phyloP scores from a whole-genome alignment of 1,140 invertebrate genomes.

The Platyscapa corneri region DNA sequence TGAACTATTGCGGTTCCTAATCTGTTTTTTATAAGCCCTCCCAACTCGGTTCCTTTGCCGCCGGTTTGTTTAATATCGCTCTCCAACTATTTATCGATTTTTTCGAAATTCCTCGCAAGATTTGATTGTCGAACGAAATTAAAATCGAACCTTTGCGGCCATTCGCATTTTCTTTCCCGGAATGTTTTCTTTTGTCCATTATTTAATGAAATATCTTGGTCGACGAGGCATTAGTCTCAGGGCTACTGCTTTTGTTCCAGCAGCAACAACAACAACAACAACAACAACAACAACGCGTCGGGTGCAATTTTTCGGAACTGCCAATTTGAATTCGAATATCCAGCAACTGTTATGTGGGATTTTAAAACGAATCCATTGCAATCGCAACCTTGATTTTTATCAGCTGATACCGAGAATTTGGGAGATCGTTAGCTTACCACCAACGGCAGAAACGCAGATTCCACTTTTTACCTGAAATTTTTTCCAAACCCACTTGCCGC shows the following conservation, averaged over 20 bases:
- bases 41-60: neutral
- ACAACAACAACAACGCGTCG: too few relatives aligned
- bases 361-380: too few relatives aligned
- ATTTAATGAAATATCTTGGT: slow-evolving; percentile 5
- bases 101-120: slow-evolving; percentile 36
- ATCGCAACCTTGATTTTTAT: too few relatives aligned
- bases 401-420: too few relatives aligned
- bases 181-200: slow-evolving; percentile 6
- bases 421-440: too few relatives aligned
- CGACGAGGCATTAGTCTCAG: neutral
- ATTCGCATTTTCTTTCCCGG: neutral
- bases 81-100: slow-evolving; percentile 45
- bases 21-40: slow-evolving; percentile 32
- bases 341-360: too few relatives aligned
- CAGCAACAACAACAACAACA: too few relatives aligned
- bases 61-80: slow-evolving; percentile 46
- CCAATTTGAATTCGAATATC: too few relatives aligned
- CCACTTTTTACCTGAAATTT: too few relatives aligned
- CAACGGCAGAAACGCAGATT: too few relatives aligned
- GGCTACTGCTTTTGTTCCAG: neutral
- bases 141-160: slow-evolving; percentile 13
- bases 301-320: too few relatives aligned
- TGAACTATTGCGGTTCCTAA: slow-evolving; percentile 48
- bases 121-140: slow-evolving; percentile 46
- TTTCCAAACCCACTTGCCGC: too few relatives aligned